Evolutionary conservation across 1,140 invertebrate species (phyloP), one percentile per base, ranked within the genome.

Genomic region (Bombus pascuorum): DNA sequence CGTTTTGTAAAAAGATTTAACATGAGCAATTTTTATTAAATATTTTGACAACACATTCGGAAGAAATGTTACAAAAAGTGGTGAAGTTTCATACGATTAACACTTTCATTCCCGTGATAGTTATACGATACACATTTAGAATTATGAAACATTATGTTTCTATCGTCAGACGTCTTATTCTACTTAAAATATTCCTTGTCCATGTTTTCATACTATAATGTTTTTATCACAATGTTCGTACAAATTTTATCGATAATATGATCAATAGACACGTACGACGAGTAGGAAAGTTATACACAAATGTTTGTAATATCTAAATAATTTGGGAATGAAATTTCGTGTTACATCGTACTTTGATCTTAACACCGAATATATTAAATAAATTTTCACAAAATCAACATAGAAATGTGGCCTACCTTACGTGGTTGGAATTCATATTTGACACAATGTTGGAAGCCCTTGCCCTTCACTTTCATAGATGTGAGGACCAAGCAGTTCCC

Each of bases 391-490:
- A 53, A 8, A 22, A 34, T 66, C 34, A 39, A 22, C 25, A 25
- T 2, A 13, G 3, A 28, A 39, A 13, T 28, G 3, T 22, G 8
- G 0, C 28, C 22, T 95, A 98, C 98, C 97, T 99, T 99, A 95
- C 99, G 97, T 62, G 99, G 99, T 93, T 99, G 98, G 95, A 99
- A 99, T 95, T 99, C 99, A 94, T 99, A 99, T 96, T 99, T 99
- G 95, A 99, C 98, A 96, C 99, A 99, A 95, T 99, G 99, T 94
- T 99, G 99, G 96, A 99, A 99, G 87, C 99, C 99, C 96, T 99
- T 99, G 87, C 99, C 99, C 94, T 99, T 99, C 73, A 99, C 97
- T 96, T 99, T 99, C 98, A 99, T 99, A 1, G 98, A 99, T 39
- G 99, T 99, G 86, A 99, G 97, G 84, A 99, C 99, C 65, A 99